Evolutionary conservation across 2,113 vertebrate genomes (phyloP), one percentile per base, ranked within the genome.

Genomic region (Emydocephalus ijimae): DNA sequence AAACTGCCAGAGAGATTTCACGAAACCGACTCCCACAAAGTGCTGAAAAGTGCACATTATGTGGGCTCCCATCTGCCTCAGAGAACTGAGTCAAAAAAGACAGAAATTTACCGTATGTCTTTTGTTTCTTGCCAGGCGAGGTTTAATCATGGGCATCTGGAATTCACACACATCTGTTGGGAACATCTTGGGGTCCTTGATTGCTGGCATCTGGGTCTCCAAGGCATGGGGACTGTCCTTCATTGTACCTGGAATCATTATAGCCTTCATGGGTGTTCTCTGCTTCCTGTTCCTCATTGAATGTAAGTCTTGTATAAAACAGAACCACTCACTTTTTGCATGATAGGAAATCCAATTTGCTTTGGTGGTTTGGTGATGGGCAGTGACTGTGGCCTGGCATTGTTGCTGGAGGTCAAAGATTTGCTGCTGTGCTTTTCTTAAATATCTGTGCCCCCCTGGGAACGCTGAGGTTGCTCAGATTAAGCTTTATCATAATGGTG

Each of bases 141-240:
- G 99, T 0, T 96, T 99, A 91, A 99, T 99, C 97, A 99, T 99
- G 99, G 99, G 99, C 12, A 96, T 99, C 94, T 99, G 99, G 99
- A 99, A 99, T 96, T 99, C 99, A 0, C 99, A 99, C 97, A 99
- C 99, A 0, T 99, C 99, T 0, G 98, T 99, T 9, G 99, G 99
- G 85, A 99, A 99, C 97, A 99, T 99, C 94, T 39, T 99, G 88
- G 99, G 99, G n/a, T 99, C 99, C 0, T 98, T 99, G 94, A 98
- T 99, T 0, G 99, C 99, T 0, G 99, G 99, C 0, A 88, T 89
- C 52, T 99, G 98, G 92, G 99, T 99, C 55, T 98, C 98, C 2
- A 97, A 97, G 0, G 94, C 96, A 0, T 99, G 99, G 99, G 99
- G 99, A 1, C 56, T 99, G 96, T 99, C 99, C 34, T 99, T 99